These are phyloP conservation scores for Trichonephila clavipes DNA, from an alignment of 1,140 invertebrate species.

Conservation along the genomic window DNA sequence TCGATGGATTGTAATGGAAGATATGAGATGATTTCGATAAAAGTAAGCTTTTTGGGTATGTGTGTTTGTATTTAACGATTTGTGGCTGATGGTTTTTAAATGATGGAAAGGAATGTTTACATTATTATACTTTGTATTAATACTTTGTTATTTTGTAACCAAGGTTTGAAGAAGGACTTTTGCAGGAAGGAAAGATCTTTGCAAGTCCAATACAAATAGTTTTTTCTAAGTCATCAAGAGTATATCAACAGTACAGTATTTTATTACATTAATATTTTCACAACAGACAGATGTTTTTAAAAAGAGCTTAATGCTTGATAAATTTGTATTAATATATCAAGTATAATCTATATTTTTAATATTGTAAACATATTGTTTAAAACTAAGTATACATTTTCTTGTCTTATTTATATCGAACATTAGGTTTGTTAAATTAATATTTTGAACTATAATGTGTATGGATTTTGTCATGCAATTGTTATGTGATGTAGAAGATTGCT, in stretches of 20 bases:
- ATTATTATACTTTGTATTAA: not conserved
- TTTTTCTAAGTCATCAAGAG: not conserved
- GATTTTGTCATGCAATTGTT: no score
- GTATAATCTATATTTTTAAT: no score
- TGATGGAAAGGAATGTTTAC: not conserved
- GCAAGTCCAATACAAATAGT: not conserved
- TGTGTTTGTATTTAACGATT: not conserved
- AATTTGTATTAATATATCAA: not conserved
- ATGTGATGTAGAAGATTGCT: no score
- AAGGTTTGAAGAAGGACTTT: slow-evolving; percentile 6
- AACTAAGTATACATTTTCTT: no score
- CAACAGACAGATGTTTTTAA: not conserved
- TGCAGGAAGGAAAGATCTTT: not conserved
- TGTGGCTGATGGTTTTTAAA: slow-evolving; percentile 31
- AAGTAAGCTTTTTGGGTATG: not conserved
- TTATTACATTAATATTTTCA: no score
- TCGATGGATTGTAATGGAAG: not conserved
- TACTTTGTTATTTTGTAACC: not conserved
- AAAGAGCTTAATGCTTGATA: not conserved
- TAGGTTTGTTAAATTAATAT: no score
- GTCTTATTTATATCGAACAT: no score
- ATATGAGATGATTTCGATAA: slow-evolving; percentile 7
- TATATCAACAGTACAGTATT: no score
- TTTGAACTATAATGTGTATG: no score
- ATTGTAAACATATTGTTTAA: no score